Conservation (phyloP, 2,888 invertebrate genomes). For the Spodoptera exigua region DNA sequence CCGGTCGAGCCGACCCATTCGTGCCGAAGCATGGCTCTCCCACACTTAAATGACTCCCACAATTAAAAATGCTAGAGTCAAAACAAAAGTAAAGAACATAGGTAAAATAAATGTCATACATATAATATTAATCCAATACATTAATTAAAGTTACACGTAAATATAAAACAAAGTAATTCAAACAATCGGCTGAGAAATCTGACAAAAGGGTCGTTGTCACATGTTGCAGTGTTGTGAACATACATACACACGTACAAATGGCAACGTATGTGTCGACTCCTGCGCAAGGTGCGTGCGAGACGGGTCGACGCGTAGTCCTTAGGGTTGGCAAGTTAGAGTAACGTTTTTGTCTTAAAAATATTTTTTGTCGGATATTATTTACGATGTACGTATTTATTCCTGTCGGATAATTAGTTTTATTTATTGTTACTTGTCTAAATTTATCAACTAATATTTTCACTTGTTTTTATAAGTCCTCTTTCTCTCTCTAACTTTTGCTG, state of each 20-base stretch:
- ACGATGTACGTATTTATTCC: no score
- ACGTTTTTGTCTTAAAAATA: neutral
- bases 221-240: conserved; percentile 46
- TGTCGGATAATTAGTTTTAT: no score
- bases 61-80: no score
- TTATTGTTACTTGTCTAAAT: no score
- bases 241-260: conserved; percentile 7
- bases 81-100: no score
- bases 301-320: conserved; percentile 33
- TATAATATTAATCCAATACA: neutral
- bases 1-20: no score
- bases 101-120: neutral
- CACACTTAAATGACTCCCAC: no score
- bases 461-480: no score
- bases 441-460: no score
- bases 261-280: conserved; percentile 18
- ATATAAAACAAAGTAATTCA: conserved; percentile 19
- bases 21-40: no score
- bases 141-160: conserved; percentile 7
- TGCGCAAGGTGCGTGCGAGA: conserved; percentile 50
- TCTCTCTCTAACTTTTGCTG: no score
- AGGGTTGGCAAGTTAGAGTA: conserved; percentile 21
- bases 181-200: conserved; percentile 48
- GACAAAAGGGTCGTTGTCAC: conserved; percentile 57
- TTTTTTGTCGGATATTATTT: neutral